Evolutionary conservation across 2,113 vertebrate genomes (phyloP).

Genomic region (Dromiciops gliroides): DNA sequence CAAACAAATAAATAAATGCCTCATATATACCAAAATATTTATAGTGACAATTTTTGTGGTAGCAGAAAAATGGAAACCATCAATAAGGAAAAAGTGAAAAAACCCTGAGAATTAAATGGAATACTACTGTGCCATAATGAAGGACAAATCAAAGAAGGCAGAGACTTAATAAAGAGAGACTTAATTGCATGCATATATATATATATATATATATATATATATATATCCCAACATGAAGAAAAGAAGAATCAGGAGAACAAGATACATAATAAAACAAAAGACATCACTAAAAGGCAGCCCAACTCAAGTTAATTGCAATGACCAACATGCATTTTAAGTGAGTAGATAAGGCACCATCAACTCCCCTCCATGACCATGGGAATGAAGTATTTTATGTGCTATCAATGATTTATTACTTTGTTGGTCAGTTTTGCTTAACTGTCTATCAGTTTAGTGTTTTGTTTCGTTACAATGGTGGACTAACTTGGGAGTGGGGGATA

Average conservation of each 20-base stretch:
- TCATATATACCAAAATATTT: not conserved
- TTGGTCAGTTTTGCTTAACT: not conserved
- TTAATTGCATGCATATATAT: too few relatives aligned
- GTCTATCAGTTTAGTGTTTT: not conserved
- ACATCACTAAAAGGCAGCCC: not conserved
- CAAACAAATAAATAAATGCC: not conserved
- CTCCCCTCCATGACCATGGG: not conserved
- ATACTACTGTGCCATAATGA: not conserved
- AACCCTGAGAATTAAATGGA: not conserved
- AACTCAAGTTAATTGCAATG: not conserved
- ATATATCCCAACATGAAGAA: not conserved
- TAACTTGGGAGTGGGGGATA: not conserved
- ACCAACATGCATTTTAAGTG: not conserved
- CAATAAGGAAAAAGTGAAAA: not conserved
- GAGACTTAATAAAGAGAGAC: not conserved
- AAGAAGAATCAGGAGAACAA: not conserved
- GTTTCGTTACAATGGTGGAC: not conserved
- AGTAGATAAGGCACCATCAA: not conserved
- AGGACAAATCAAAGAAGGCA: not conserved
- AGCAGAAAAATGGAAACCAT: not conserved
- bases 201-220: too few relatives aligned
- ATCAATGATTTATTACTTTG: not conserved
- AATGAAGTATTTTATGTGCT: not conserved
- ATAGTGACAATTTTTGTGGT: not conserved
- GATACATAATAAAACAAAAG: not conserved